Conservation (phyloP, 2,797 vertebrate genomes). For the Petrocephalus sullivani region DNA sequence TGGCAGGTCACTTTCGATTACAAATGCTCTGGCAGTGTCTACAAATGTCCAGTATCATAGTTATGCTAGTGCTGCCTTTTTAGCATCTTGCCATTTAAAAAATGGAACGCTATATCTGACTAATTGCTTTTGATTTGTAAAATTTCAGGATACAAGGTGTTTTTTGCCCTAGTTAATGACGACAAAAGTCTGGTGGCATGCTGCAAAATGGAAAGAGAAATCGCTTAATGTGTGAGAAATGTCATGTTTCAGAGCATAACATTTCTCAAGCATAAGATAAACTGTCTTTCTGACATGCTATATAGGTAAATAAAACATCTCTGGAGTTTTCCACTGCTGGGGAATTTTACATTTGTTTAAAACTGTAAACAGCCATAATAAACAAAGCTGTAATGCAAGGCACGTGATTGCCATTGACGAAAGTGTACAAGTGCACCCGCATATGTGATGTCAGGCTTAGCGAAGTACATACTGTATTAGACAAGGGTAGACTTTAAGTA, state of each 20-base stretch:
- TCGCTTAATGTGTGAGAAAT: background rate
- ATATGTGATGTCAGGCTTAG: background rate
- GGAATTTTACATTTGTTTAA: background rate
- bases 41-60: background rate
- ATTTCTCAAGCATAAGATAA: conserved; percentile 12
- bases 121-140: background rate
- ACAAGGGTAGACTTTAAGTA: background rate
- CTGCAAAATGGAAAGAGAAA: background rate
- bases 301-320: conserved; percentile 11
- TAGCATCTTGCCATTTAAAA: background rate
- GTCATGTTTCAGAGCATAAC: background rate
- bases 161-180: background rate
- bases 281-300: background rate
- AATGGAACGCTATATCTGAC: background rate
- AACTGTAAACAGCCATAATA: background rate
- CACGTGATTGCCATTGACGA: background rate
- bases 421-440: background rate
- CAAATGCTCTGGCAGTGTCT: background rate
- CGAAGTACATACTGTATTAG: background rate
- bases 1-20: background rate
- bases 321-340: conserved; percentile 3
- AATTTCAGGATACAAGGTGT: background rate
- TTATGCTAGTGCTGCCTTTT: background rate
- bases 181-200: background rate
- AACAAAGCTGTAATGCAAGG: background rate